phyloP scores from a whole-genome alignment of 2,797 vertebrate species.

The Hapalemur alaotrensis region DNA sequence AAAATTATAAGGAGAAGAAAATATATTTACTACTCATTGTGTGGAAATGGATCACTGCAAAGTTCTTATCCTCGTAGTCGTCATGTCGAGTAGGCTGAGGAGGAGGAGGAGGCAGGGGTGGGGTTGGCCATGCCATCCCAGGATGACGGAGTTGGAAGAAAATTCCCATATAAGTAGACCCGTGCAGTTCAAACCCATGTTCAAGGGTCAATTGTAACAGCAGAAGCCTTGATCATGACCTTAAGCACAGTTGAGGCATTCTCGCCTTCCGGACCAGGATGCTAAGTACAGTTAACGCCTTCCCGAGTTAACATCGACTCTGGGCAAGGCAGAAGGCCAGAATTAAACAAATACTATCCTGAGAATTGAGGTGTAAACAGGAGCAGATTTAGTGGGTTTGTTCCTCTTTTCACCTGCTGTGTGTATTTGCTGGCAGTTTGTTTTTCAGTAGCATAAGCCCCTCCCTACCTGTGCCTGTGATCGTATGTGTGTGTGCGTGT shows the following conservation, averaged over 20 bases:
- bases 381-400: neutral
- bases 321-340: neutral
- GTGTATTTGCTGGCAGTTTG: neutral
- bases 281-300: neutral
- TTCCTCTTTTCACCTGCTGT: neutral
- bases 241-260: neutral
- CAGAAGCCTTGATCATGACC: neutral
- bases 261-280: neutral
- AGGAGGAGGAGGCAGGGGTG: neutral
- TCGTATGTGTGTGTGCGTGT: neutral
- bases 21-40: neutral
- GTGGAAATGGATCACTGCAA: neutral
- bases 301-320: neutral
- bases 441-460: neutral
- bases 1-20: neutral
- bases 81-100: neutral
- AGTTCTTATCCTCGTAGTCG: neutral
- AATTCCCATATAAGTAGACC: too few relatives aligned
- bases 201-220: neutral
- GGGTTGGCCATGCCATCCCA: too few relatives aligned
- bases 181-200: neutral
- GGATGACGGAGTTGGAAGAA: neutral
- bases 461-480: fast-evolving
- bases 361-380: neutral
- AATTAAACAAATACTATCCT: neutral